A percentile compares a stretch with the other conserved stretches of the same genome.
Evolutionary conservation across 2,797 vertebrate species (phyloP).

Genomic region (Australoheros facetus): DNA sequence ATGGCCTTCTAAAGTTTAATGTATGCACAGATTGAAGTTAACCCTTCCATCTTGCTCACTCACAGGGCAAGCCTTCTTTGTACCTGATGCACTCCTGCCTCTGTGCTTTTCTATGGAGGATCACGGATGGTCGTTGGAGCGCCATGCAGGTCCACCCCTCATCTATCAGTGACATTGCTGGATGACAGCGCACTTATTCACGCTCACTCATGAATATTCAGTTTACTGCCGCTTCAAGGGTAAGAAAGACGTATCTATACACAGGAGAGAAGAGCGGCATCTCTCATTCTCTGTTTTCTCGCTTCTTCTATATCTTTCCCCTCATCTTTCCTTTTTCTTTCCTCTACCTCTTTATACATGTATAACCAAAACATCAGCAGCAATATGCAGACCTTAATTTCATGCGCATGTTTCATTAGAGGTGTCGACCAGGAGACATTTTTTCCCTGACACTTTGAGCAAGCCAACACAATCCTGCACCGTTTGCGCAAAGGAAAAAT

Average conservation of each 20-base stretch:
- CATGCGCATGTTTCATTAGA: conserved; percentile 91
- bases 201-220: conserved; percentile 89
- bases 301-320: conserved; percentile 1
- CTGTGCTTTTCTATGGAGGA: conserved; percentile 69
- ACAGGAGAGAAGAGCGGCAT: conserved; percentile 63
- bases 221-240: conserved; percentile 82
- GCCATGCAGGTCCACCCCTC: conserved; percentile 75
- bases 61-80: conserved; percentile 37
- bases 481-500: conserved; percentile 88
- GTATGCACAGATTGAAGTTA: conserved; percentile 29
- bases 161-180: conserved; percentile 90
- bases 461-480: conserved; percentile 92
- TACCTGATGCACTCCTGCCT: conserved; percentile 52
- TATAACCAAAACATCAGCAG: conserved; percentile 67
- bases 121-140: conserved; percentile 65
- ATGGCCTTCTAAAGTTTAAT: conserved; percentile 22
- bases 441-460: conserved; percentile 85
- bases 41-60: conserved; percentile 29
- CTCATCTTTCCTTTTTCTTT: conserved; percentile 15
- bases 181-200: conserved; percentile 92
- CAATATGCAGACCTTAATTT: conserved; percentile 83
- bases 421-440: conserved; percentile 83
- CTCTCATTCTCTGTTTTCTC: conserved; percentile 48
- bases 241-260: conserved; percentile 76
- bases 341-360: conserved; percentile 35